Conservation (phyloP, 2,888 invertebrate genomes). For the Microplitis manilae region DNA sequence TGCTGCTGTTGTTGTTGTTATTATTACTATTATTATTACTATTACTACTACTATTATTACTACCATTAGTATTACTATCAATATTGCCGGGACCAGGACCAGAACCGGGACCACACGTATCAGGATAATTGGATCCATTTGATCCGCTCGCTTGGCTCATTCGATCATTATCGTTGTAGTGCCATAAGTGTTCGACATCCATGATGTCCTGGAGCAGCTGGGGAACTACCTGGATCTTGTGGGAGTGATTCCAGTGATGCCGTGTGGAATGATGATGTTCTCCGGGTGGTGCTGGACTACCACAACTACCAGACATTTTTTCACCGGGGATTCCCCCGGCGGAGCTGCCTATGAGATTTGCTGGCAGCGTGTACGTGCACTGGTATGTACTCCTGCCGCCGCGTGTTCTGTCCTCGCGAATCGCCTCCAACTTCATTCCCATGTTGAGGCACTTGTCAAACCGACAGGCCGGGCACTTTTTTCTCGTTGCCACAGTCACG, state of each 20-base stretch:
- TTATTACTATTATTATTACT: neutral
- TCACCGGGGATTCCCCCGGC: constrained; percentile 72
- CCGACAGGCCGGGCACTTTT: constrained; percentile 97
- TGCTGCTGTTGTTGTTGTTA: neutral
- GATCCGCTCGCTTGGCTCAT: constrained; percentile 73
- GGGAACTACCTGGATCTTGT: constrained; percentile 68
- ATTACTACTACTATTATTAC: neutral
- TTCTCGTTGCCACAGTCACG: constrained; percentile 92
- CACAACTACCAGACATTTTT: constrained; percentile 63
- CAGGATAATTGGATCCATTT: constrained; percentile 38
- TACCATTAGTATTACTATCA: constrained; percentile 26
- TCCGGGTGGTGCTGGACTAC: constrained; percentile 66
- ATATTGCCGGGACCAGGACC: constrained; percentile 43
- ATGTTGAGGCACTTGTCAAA: constrained; percentile 96
- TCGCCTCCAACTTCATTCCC: constrained; percentile 98
- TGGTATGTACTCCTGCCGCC: constrained; percentile 97
- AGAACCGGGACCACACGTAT: constrained; percentile 38
- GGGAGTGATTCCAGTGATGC: constrained; percentile 68
- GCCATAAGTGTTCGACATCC: constrained; percentile 97
- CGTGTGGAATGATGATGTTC: constrained; percentile 67
- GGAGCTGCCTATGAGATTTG: constrained; percentile 74
- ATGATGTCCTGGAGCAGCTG: constrained; percentile 85
- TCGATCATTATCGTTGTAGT: constrained; percentile 88
- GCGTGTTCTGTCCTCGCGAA: constrained; percentile 93
- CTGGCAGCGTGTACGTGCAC: constrained; percentile 91